Base-by-base conservation (phyloP, 2,888 invertebrate genomes). In the Actias luna region DNA sequence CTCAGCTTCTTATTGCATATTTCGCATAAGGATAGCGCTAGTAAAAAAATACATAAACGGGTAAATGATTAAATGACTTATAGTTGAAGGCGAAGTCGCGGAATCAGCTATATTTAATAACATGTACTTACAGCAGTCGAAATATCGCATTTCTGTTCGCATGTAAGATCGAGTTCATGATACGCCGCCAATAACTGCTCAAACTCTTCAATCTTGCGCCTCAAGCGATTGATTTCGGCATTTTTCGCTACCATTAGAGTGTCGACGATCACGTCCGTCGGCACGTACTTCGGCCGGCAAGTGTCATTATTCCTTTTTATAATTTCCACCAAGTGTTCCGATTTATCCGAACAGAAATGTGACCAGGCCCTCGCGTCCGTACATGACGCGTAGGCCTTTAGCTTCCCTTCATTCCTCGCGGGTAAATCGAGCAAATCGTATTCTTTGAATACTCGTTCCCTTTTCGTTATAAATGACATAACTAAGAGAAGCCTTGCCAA, bases 321-420 rank as follows among this genome's bases (percentile, higher is more conserved):
- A 63, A 93, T 76, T 61, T 94, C 94, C 29, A 94, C 84, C 67
- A 94, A 87, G 71, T 94, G 94, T 76, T 94, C 93, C 55, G 89
- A 88, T 70, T 94, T 89, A 63, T 94, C 93, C 50, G 94, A 89
- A 62, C 86, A 83, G 72, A 92, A 92, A 72, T 92, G 92, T 10
- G 93, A 93, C 94, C 94, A 94, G 1, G 94, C 93, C 64, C 94
- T 81, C 7, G 93, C 85, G 76, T 94, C 94, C 4, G 93, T 93
- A 60, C 93, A 93, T 31, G 94, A 94, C 60, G 87, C 78, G 70
- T 94, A 94, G 0, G 88, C 88, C 78, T 94, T 94, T 59, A 94
- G 71, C 70, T 94, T 93, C 36, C 93, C 93, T 71, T 94, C 94
- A 67, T 92, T 92, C 64, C 91, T 84, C 50, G 88, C 75, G 18